Evolutionary conservation across 2,797 vertebrate genomes (phyloP).

Genomic region (Pygocentrus nattereri): DNA sequence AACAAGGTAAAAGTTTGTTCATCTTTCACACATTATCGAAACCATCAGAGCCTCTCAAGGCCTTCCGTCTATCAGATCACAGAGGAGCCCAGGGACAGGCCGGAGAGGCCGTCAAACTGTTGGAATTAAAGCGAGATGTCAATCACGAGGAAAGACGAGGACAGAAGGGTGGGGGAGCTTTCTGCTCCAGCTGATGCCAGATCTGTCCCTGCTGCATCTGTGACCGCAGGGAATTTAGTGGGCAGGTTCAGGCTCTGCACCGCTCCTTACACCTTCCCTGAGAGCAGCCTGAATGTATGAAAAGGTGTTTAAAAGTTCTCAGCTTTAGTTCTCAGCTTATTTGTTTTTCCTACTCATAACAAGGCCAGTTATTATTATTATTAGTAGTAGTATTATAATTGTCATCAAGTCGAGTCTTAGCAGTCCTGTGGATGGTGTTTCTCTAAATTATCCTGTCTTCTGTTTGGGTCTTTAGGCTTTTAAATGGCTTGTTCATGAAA

Average conservation of each 20-base stretch:
- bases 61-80: background rate
- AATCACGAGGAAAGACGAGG: background rate
- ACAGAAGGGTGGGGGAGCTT: background rate
- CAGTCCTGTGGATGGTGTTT: no score
- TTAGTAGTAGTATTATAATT: no score
- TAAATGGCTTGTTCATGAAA: no score
- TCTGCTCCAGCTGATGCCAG: slow-evolving; percentile 16
- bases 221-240: slow-evolving; percentile 16
- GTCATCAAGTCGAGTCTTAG: no score
- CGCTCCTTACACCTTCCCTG: background rate
- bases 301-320: background rate
- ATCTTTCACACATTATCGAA: slow-evolving; percentile 1
- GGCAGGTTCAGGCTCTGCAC: slow-evolving; percentile 25
- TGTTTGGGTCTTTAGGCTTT: no score
- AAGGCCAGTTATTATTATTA: no score
- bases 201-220: slow-evolving; percentile 20
- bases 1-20: background rate
- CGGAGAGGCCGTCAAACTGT: background rate
- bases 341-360: background rate
- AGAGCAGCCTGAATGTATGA: background rate
- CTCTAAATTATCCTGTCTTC: no score
- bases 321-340: no score
- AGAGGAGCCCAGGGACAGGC: background rate
- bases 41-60: background rate
- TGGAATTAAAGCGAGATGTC: slow-evolving; percentile 35